Base-by-base conservation (phyloP, 2,888 invertebrate genomes). In the Neoscelio sp. region DNA sequence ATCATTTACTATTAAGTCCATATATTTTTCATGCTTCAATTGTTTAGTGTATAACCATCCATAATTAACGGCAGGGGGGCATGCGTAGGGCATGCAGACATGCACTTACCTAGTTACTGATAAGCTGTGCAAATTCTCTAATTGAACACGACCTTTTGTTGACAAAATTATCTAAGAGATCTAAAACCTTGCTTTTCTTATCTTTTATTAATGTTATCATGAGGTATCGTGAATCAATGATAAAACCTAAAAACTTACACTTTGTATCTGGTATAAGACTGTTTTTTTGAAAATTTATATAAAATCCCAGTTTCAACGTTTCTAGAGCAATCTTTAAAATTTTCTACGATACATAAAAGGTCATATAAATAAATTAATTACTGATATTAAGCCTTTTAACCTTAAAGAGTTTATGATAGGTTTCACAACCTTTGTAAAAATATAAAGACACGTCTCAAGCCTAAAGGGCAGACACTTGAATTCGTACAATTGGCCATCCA, bases 391-490 rank as follows among this genome's bases (percentile, higher is more conserved):
- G 13, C 4, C 8, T 2, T 38, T 8, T 10, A 13, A 15, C 2
- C 38, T 12, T 3, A 38, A 23, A 15, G 68, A 33, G 6, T 58
- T 35, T 18, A 76, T 26, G 30, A 83, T 28, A 1, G 81, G 77
- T 46, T 82, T 82, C 35, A 79, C 50, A 50, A 82, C 35, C 73
- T 82, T 62, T 2, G 77, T 80, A 35, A 75, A 82, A 1, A 80
- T 26, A 33, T 65, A 80, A 1, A 78, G 82, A 10, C 70, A 65
- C 3, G 68, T 68, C 8, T 48, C 76, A 20, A 82, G 12, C 0
- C 78, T 80, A 50, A 81, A 81, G 0, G 80, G 79, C n/a, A 83
- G 12, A 13, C 70, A 76, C 2, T 13, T 50, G 56, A 81, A 83
- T 4, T 82, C 64, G 33, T 48, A 80, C 0, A 75, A 2, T 60